These are phyloP conservation scores for Aporophyla nigra DNA, from an alignment of 2,888 invertebrate genomes.

Conservation along the genomic window DNA sequence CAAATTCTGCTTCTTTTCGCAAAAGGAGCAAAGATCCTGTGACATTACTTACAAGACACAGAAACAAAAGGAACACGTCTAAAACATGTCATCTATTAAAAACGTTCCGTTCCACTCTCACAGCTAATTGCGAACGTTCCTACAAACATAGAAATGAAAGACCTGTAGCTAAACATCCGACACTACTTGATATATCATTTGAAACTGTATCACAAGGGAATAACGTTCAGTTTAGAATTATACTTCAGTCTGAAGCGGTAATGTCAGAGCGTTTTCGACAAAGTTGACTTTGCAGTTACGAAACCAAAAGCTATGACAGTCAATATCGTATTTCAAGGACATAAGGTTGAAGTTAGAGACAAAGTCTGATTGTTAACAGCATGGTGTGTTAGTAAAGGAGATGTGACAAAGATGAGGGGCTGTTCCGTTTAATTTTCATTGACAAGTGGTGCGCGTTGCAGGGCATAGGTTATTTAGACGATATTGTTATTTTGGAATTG, in stretches of 20 bases:
- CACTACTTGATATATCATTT: constrained; percentile 27
- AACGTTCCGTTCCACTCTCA: constrained; percentile 73
- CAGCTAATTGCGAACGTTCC: constrained; percentile 84
- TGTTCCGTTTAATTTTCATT: constrained; percentile 85
- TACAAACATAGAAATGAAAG: constrained; percentile 81
- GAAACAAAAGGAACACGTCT: constrained; percentile 67
- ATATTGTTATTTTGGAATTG: constrained; percentile 40
- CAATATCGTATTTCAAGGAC: constrained; percentile 21
- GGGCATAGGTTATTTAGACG: constrained; percentile 54
- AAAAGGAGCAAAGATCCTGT: constrained; percentile 41
- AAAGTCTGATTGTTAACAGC: constrained; percentile 5
- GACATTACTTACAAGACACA: constrained; percentile 51
- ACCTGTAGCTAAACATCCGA: constrained; percentile 65
- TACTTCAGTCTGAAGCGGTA: constrained; percentile 15
- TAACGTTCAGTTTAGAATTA: constrained; percentile 65
- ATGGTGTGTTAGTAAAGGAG: constrained; percentile 55
- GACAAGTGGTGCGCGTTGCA: constrained; percentile 76
- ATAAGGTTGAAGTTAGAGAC: constrained; percentile 45
- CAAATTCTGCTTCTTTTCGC: constrained; percentile 1
- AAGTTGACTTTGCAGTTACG: constrained; percentile 28
- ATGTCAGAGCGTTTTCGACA: constrained; percentile 32
- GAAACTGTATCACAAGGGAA: constrained; percentile 22
- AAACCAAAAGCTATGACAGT: constrained; percentile 2
- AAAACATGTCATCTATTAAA: constrained; percentile 70
- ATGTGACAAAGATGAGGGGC: constrained; percentile 83